Percentiles rank a stretch among this genome's conserved stretches.
Conservation (phyloP, 2,113 vertebrate species). For the Brienomyrus brachyistius region DNA sequence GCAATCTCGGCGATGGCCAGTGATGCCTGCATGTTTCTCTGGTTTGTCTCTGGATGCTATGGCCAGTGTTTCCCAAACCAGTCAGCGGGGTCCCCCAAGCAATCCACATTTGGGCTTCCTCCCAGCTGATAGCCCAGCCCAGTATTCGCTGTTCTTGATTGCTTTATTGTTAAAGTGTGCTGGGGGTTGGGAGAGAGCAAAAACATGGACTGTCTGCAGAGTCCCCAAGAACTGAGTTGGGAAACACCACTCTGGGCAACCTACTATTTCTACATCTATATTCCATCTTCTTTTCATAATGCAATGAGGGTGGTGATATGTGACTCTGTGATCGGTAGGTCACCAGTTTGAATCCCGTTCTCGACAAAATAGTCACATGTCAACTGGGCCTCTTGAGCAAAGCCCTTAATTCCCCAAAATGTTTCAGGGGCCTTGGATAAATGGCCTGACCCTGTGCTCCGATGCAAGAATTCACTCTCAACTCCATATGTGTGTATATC, state of each 20-base stretch:
- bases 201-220: background rate
- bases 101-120: background rate
- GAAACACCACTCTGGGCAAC: background rate
- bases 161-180: background rate
- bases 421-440: background rate
- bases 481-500: background rate
- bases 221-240: background rate
- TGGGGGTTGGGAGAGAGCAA: background rate
- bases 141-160: background rate
- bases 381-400: background rate
- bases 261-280: background rate
- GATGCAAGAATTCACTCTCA: background rate
- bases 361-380: background rate
- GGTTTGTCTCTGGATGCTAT: background rate
- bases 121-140: background rate
- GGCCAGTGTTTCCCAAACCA: background rate
- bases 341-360: background rate
- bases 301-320: background rate
- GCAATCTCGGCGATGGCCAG: background rate
- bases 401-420: background rate
- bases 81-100: background rate
- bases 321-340: background rate
- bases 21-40: background rate
- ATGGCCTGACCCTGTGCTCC: background rate
- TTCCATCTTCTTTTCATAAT: background rate